phyloP scores from a whole-genome alignment of 2,888 invertebrate genomes.

The Pollenia griseotomentosa region DNA sequence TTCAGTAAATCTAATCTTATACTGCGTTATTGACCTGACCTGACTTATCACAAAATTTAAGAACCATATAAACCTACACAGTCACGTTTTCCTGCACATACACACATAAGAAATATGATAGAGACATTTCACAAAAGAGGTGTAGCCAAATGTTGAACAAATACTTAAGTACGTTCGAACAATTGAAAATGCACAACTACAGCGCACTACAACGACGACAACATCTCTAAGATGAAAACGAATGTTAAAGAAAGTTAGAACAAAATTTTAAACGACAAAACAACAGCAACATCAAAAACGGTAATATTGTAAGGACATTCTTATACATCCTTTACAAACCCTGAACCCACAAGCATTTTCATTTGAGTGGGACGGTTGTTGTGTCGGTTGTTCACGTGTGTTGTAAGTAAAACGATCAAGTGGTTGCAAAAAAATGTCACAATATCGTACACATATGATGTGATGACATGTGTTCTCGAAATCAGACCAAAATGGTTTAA shows the following conservation, averaged over 20 bases:
- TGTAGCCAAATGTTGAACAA: constrained; percentile 45
- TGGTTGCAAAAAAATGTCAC: constrained; percentile 79
- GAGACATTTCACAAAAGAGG: constrained; percentile 50
- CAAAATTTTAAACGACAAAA: constrained; percentile 6
- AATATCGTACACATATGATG: constrained; percentile 76
- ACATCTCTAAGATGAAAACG: background rate
- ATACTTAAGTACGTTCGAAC: constrained; percentile 49
- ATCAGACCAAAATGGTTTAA: constrained; percentile 66
- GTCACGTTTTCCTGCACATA: background rate
- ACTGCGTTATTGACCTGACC: no score
- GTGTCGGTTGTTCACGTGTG: constrained; percentile 9
- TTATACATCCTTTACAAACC: constrained; percentile 19
- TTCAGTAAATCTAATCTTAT: no score
- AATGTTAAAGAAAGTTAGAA: constrained; percentile 14
- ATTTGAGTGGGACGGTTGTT: constrained; percentile 5
- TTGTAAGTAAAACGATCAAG: constrained; percentile 77
- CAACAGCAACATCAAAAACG: constrained; percentile 28
- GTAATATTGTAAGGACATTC: constrained; percentile 30
- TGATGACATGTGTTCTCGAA: constrained; percentile 77
- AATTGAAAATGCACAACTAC: constrained; percentile 44
- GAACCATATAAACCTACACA: background rate
- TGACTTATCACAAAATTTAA: background rate
- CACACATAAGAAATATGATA: constrained; percentile 34
- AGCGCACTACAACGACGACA: background rate
- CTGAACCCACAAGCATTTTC: constrained; percentile 13